Evolutionary conservation across 2,113 vertebrate species (phyloP).

Genomic region (Oreochromis niloticus): DNA sequence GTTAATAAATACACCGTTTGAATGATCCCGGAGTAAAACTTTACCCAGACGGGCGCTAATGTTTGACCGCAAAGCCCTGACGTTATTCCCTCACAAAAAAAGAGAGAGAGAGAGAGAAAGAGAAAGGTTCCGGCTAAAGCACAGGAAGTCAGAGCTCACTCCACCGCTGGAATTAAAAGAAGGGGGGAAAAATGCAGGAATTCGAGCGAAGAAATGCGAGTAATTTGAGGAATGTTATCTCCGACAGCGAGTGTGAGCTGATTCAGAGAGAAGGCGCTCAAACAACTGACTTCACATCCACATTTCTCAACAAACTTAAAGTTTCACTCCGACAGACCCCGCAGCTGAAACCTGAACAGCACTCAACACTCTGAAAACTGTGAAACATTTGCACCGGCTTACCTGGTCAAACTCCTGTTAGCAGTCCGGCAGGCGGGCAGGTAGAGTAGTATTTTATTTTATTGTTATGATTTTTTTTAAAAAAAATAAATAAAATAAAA

Average conservation of each 20-base stretch:
- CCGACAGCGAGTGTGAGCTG: background rate
- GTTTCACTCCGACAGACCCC: background rate
- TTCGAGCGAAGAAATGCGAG: constrained; percentile 54
- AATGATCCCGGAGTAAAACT: constrained; percentile 22
- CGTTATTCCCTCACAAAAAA: background rate
- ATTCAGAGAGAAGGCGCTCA: background rate
- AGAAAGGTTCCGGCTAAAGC: constrained; percentile 39
- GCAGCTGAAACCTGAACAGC: background rate
- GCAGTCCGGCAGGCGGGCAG: background rate
- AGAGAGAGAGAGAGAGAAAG: background rate
- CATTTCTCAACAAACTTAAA: background rate
- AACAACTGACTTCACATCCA: background rate
- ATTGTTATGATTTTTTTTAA: background rate
- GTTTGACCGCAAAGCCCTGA: constrained; percentile 27
- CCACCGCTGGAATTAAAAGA: background rate
- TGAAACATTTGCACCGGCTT: constrained; percentile 22
- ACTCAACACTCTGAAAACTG: background rate
- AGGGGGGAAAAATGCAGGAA: constrained; percentile 38
- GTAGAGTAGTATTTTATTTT: constrained; percentile 9
- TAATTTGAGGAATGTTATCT: constrained; percentile 61
- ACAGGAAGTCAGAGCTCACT: constrained; percentile 24
- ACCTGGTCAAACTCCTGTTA: constrained; percentile 38
- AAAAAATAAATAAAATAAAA: accelerated
- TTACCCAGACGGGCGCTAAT: constrained; percentile 8
- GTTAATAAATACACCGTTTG: constrained; percentile 36